Conservation (phyloP, 92 coral and sea anemone species). For the Epizoanthus scotinus region DNA sequence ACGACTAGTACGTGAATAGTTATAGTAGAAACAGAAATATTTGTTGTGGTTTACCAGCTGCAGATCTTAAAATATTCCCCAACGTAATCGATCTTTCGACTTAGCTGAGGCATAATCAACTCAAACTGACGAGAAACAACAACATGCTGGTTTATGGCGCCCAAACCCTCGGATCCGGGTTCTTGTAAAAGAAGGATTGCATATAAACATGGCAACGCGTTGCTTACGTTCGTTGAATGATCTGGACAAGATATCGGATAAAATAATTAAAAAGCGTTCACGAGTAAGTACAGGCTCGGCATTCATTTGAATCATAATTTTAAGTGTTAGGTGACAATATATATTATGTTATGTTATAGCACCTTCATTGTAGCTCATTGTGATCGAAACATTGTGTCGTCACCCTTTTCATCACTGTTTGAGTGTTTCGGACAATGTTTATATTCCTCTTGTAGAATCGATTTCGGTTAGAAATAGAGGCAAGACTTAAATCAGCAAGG, state of each 20-base stretch:
- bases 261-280: constrained; percentile 72
- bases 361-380: too few species aligned
- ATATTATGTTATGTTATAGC: too few species aligned
- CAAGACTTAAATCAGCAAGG: constrained; percentile 65
- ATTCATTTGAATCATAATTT: background rate
- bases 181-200: too few species aligned
- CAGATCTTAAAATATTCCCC: constrained; percentile 1
- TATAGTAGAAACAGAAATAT: constrained; percentile 3
- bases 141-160: background rate
- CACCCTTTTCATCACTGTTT: background rate
- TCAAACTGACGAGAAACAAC: constrained; percentile 5
- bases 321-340: background rate
- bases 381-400: background rate
- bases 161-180: background rate
- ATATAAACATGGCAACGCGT: constrained; percentile 77
- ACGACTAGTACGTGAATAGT: too few species aligned
- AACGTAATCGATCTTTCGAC: background rate
- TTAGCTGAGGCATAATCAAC: background rate
- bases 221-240: constrained; percentile 79
- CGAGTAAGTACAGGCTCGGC: constrained; percentile 17
- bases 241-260: constrained; percentile 76
- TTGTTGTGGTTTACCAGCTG: constrained; percentile 32
- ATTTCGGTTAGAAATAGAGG: constrained; percentile 68
- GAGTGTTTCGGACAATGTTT: background rate
- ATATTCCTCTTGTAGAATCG: constrained; percentile 46